Evolutionary conservation across 1,140 invertebrate genomes (phyloP), one percentile per base, ranked within the genome.

Genomic region (Geopemphigus sp.): DNA sequence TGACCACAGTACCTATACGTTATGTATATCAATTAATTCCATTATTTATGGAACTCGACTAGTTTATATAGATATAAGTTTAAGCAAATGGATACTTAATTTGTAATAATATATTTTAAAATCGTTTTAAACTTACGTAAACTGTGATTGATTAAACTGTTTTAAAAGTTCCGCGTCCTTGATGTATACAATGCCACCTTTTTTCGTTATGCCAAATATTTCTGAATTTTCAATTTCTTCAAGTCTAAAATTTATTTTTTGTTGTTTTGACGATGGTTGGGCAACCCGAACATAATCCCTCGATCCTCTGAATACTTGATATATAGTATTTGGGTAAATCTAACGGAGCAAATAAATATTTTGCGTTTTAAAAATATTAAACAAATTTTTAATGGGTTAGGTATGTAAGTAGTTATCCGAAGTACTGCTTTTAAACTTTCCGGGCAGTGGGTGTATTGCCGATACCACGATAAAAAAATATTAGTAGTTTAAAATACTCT

Each of bases 121-220:
- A 39, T 39, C 8, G 32, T 45, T 45, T 10, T 29, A 12, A 26
- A 76, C 74, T 78, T 19, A 78, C 74, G 74, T 78, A 19, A 63
- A 45, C 19, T 63, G 39, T 19, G 74, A 45, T 50, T 63, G 14
- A n/a, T 63, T 78, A 12, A 78, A 59, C 59, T 61, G n/a, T 26
- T 63, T 26, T 59, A 78, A 50, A 56, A 39, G 14, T 26, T 11
- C 11, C 5, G 11, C 50, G 50, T 78, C 15, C 12, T 59, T 47
- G 17, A 78, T 29, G 29, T 63, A 78, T 26, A 78, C 32, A 61
- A 78, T 78, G 5, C 74, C 74, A 47, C 57, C 57, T 4, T 17
- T 39, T 61, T 56, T 14, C 45, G 74, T 78, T 47, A 78, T 61
- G 12, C 39, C 56, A 50, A 78, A 78, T 45, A 78, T 17, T 26